A percentile compares a stretch with the other conserved stretches of the same genome.
Conservation (phyloP, 2,113 vertebrate genomes). For the Anhinga rufa region DNA sequence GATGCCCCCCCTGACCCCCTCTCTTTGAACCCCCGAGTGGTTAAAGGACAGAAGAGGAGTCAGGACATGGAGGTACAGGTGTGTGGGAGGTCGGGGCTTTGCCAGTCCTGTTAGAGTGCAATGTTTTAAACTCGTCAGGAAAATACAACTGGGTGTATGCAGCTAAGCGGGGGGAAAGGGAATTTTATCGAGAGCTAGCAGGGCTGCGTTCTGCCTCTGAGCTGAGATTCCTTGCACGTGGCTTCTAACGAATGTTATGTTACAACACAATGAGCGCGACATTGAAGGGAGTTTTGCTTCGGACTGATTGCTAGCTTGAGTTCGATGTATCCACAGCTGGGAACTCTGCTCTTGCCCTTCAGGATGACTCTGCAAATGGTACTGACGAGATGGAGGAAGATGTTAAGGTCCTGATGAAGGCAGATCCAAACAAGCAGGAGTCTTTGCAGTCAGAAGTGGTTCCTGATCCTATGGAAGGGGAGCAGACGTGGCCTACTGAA, state of each 20-base stretch:
- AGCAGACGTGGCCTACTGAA: constrained; percentile 97
- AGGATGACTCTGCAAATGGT: constrained; percentile 68
- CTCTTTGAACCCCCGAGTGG: constrained; percentile 69
- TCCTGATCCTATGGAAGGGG: constrained; percentile 94
- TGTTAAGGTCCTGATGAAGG: constrained; percentile 86
- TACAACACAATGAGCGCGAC: accelerated
- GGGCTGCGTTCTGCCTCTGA: neutral
- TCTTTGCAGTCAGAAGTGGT: constrained; percentile 86
- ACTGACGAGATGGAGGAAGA: constrained; percentile 68
- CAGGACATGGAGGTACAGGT: constrained; percentile 79
- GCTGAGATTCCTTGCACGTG: neutral
- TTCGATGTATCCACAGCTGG: neutral
- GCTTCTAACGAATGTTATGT: accelerated
- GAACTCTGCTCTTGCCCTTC: neutral
- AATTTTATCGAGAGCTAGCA: neutral
- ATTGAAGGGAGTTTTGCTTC: neutral
- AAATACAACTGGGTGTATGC: neutral
- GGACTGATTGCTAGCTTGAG: neutral
- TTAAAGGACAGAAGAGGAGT: constrained; percentile 65
- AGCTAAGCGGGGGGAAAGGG: too few relatives aligned
- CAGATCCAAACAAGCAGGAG: constrained; percentile 79
- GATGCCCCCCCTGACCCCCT: constrained; percentile 87
- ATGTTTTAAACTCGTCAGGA: neutral
- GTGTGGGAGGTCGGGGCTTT: neutral
- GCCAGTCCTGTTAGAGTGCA: accelerated